These are phyloP conservation scores for Pristionchus maxplancki DNA, from an alignment of 2,888 invertebrate species.

Conservation along the genomic window DNA sequence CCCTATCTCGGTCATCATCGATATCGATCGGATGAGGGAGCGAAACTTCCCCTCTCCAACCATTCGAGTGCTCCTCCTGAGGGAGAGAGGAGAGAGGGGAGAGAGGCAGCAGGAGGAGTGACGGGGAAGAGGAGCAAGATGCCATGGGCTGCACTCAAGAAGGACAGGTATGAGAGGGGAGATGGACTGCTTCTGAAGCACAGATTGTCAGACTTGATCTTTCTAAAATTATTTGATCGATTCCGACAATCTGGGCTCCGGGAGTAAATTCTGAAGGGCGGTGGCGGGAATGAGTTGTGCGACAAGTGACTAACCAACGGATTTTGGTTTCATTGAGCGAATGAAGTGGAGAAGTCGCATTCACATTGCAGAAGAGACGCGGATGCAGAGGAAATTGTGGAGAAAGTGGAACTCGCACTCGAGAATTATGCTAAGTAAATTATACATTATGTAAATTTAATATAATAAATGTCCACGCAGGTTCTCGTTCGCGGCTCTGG, in stretches of 20 bases:
- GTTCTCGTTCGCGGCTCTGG: conserved; percentile 71
- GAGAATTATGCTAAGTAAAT: conserved; percentile 69
- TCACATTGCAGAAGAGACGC: conserved; percentile 29
- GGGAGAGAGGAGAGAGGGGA: not conserved
- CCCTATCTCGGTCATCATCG: conserved; percentile 68
- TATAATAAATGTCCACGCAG: too few species aligned
- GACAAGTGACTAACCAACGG: not conserved
- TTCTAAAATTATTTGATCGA: not conserved
- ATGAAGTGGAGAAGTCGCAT: not conserved
- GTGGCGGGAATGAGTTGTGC: conserved; percentile 15
- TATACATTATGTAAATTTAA: not conserved
- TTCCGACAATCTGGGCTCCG: not conserved
- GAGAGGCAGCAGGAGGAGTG: conserved; percentile 35
- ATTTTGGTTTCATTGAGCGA: not conserved
- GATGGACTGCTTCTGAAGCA: not conserved
- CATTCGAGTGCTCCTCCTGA: conserved; percentile 18
- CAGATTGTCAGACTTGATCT: too few species aligned
- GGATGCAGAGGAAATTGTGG: conserved; percentile 62
- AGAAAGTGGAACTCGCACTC: conserved; percentile 70
- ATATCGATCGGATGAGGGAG: conserved; percentile 73
- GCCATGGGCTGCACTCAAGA: conserved; percentile 57
- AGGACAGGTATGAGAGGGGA: conserved; percentile 55
- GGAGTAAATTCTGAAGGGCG: not conserved
- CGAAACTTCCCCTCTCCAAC: conserved; percentile 53
- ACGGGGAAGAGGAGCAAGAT: conserved; percentile 50